phyloP scores from a whole-genome alignment of 2,888 invertebrate species.

The Vesta saturnalis region DNA sequence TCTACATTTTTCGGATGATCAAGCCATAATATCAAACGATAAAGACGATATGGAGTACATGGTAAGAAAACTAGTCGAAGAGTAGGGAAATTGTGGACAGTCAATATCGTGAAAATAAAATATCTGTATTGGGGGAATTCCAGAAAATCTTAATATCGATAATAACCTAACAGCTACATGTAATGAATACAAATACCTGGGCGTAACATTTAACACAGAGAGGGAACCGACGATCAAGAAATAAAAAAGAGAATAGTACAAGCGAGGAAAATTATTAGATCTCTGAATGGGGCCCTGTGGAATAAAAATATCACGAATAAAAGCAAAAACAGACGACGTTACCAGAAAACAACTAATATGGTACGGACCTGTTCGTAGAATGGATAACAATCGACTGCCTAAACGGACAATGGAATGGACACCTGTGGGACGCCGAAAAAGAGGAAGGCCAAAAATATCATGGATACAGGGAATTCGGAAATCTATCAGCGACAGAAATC shows the following conservation, averaged over 20 bases:
- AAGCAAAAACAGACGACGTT: background rate
- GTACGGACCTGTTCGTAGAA: constrained; percentile 14
- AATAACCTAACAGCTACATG: constrained; percentile 1
- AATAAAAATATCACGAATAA: constrained; percentile 13
- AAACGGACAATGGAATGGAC: constrained; percentile 14
- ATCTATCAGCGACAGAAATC: constrained; percentile 3
- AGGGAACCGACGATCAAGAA: constrained; percentile 10
- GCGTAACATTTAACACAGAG: background rate
- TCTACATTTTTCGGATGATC: background rate
- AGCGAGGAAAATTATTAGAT: constrained; percentile 11
- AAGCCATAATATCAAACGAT: background rate
- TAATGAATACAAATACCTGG: constrained; percentile 12
- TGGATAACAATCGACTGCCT: too few species aligned
- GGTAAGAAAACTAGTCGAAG: background rate
- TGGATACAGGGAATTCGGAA: constrained; percentile 10
- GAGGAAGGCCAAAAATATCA: constrained; percentile 1
- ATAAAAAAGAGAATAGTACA: constrained; percentile 2
- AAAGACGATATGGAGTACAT: too few species aligned
- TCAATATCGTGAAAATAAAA: constrained; percentile 6
- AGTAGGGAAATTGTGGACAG: background rate
- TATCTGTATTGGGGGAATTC: constrained; percentile 5
- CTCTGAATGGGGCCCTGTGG: background rate
- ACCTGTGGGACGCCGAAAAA: background rate
- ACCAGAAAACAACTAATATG: constrained; percentile 3
- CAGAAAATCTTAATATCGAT: constrained; percentile 13